phyloP scores from a whole-genome alignment of 1,140 invertebrate genomes.

The Papilio polyxenes region DNA sequence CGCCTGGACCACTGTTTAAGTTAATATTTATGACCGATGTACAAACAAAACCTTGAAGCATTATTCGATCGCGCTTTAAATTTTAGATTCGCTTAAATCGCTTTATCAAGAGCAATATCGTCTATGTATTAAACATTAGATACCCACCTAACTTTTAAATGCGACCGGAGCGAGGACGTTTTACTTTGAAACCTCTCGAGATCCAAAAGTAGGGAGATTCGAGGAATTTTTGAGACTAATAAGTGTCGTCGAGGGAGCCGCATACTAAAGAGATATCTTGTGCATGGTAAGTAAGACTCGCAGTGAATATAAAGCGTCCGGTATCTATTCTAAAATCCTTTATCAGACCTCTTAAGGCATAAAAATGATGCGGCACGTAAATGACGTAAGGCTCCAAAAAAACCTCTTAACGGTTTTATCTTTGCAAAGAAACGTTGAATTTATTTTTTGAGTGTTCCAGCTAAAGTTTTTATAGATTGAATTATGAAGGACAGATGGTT shows the following conservation, averaged over 20 bases:
- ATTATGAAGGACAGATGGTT: conserved; percentile 21
- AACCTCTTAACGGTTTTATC: conserved; percentile 31
- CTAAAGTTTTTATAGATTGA: conserved; percentile 31
- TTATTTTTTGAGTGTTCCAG: conserved; percentile 18
- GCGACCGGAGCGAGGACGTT: conserved; percentile 61
- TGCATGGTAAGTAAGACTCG: conserved; percentile 69
- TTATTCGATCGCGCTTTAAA: conserved; percentile 78
- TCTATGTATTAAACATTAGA: conserved; percentile 78
- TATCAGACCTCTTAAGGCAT: conserved; percentile 55
- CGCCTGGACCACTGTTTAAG: conserved; percentile 52
- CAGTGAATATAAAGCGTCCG: conserved; percentile 72
- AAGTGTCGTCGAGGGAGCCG: conserved; percentile 70
- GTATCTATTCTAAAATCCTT: conserved; percentile 59
- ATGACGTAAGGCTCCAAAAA: conserved; percentile 31
- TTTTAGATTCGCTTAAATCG: conserved; percentile 77
- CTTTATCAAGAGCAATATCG: conserved; percentile 79
- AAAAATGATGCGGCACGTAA: conserved; percentile 44
- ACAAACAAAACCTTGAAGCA: conserved; percentile 69
- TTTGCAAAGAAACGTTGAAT: conserved; percentile 15
- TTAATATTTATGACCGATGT: conserved; percentile 70
- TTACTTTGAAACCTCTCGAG: conserved; percentile 64
- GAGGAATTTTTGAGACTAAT: conserved; percentile 78
- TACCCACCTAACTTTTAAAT: conserved; percentile 72
- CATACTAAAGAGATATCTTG: conserved; percentile 75
- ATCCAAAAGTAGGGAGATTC: conserved; percentile 65